Evolutionary conservation across 2,113 vertebrate genomes (phyloP), one percentile per base, ranked within the genome.

Genomic region (Alaudala cheleensis): DNA sequence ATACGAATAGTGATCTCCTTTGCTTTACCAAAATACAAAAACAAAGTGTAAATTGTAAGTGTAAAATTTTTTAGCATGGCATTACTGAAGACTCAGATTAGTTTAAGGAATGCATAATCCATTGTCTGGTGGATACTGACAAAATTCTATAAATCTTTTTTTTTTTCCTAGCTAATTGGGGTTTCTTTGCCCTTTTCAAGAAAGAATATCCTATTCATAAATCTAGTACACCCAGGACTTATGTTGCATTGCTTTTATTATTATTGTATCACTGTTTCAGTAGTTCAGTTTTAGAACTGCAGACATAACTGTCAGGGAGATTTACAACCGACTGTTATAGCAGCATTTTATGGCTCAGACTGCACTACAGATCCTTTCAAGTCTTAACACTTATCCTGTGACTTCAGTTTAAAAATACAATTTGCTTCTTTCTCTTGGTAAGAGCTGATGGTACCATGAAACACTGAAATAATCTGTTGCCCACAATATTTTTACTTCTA

Each of bases 211-310:
- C 45, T 92, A 73, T 81, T 93, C 90, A 97, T 97, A 97, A 98
- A 97, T 96, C 96, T 96, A 88, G 51, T 80, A 78, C 79, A 81
- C 70, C 64, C 81, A 90, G 73, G 86, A 91, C 87, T 96, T 97
- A 80, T 8, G 42, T 96, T 96, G 88, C 49, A 23, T 91, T 96
- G 95, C 77, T 97, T 98, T 98, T 98, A 95, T 97, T 98, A 96
- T 96, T 97, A 97, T 96, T 97, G 96, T 97, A 96, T 97, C 95
- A 95, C 91, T 97, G 91, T 96, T 96, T 97, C 95, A 95, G 96
- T 95, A 96, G 95, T 93, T 98, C n/a, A 83, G 67, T 95, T 97
- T 97, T 96, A 97, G 96, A 97, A 96, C 97, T 97, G 96, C 90
- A 96, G 93, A 91, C 86, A 91, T 95, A 97, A 95, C 93, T 97